Evolutionary conservation across 64 coral and sea anemone genomes (phyloP).

Genomic region (Porites lutea): DNA sequence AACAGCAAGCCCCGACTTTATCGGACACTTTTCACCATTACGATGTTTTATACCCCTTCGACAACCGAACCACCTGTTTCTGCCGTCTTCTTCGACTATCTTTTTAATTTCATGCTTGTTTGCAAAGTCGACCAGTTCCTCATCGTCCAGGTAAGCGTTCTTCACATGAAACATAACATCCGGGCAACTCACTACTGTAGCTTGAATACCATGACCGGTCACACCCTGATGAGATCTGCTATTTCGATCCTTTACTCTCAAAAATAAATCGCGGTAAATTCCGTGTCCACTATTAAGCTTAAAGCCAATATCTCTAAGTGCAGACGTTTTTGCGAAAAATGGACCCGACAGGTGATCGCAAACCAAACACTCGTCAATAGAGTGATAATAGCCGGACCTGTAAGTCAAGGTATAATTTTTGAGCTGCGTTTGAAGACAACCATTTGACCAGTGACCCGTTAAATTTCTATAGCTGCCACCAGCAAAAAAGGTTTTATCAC

Average conservation of each 20-base stretch:
- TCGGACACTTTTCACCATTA: slow-evolving; percentile 51
- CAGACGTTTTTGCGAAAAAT: slow-evolving; percentile 78
- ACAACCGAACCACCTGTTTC: slow-evolving; percentile 91
- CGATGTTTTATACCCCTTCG: slow-evolving; percentile 80
- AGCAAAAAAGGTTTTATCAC: slow-evolving; percentile 52
- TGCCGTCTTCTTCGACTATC: slow-evolving; percentile 81
- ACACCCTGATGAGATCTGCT: slow-evolving; percentile 5
- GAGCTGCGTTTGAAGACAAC: slow-evolving; percentile 79
- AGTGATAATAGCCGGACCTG: slow-evolving; percentile 81
- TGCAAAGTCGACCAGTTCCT: slow-evolving; percentile 66
- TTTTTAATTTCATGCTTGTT: slow-evolving; percentile 83
- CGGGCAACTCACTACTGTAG: slow-evolving; percentile 85
- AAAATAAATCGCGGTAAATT: slow-evolving; percentile 65
- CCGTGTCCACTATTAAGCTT: slow-evolving; percentile 20
- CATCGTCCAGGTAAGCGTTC: slow-evolving; percentile 34
- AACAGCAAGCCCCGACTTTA: slow-evolving; percentile 68
- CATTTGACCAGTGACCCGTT: slow-evolving; percentile 86
- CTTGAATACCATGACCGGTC: slow-evolving; percentile 13
- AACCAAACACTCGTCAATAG: slow-evolving; percentile 85
- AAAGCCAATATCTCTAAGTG: slow-evolving; percentile 65
- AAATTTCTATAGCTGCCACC: slow-evolving; percentile 76
- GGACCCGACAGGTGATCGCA: slow-evolving; percentile 82
- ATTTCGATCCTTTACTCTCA: slow-evolving; percentile 57
- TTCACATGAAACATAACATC: slow-evolving; percentile 89
- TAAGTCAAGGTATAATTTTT: slow-evolving; percentile 90